A percentile compares a stretch with the other conserved stretches of the same genome.
Conservation (phyloP, 2,113 vertebrate genomes). For the Corvus hawaiiensis region DNA sequence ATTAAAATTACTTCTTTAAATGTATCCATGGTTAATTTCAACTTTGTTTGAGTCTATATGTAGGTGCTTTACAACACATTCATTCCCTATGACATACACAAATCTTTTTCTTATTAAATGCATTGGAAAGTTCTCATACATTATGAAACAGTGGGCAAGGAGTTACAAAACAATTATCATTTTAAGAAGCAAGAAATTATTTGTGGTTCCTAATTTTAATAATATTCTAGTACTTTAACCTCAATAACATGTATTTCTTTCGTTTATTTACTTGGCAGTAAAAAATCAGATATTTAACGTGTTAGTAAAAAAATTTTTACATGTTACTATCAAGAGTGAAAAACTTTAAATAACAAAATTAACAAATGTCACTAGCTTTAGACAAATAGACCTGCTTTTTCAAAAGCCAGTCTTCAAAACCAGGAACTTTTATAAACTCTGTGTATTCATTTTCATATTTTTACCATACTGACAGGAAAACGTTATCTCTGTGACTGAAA, state of each 20-base stretch:
- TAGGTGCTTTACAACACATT: not conserved
- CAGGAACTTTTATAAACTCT: not conserved
- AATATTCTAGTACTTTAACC: not conserved
- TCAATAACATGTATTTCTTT: not conserved
- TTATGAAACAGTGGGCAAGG: not conserved
- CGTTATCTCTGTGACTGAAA: not conserved
- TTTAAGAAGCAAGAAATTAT: not conserved
- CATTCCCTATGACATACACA: not conserved
- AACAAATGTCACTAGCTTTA: not conserved
- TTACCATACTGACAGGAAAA: not conserved
- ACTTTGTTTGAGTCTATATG: not conserved
- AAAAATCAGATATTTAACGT: not conserved
- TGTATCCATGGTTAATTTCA: constrained; percentile 3
- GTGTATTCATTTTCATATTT: not conserved
- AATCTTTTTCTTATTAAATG: not conserved
- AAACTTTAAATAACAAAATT: not conserved
- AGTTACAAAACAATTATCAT: not conserved
- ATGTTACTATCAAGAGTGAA: not conserved
- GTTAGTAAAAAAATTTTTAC: not conserved
- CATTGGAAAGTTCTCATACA: not conserved
- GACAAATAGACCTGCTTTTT: not conserved
- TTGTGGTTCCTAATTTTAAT: not conserved
- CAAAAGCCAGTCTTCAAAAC: not conserved
- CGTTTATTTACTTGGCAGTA: not conserved
- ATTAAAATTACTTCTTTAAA: constrained; percentile 28